Evolutionary conservation across 2,113 vertebrate species (phyloP), one percentile per base, ranked within the genome.

Genomic region (Mesitornis unicolor): DNA sequence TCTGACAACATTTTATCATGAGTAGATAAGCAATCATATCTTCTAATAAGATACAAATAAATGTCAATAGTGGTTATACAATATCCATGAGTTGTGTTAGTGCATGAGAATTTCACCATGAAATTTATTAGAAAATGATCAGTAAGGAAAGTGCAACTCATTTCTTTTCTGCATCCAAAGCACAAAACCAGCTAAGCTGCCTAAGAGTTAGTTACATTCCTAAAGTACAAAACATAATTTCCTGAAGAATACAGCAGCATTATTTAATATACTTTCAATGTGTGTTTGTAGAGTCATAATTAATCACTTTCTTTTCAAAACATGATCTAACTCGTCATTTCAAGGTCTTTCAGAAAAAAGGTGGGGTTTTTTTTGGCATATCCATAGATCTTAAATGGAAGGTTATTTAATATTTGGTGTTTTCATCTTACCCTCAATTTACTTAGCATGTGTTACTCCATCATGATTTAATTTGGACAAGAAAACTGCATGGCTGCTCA

Each of bases 401-500:
- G 36, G 48, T 28, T 70, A 81, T 77, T 87, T 56, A 94, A 90
- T 93, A 95, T 89, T 92, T 95, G 73, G 60, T 89, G 79, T 90
- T 96, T 95, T 92, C 92, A 87, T 79, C 86, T 87, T 87, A 76
- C 26, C 84, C 80, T 77, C 35, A 80, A 76, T 96, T 95, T 91
- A 95, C 83, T 93, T 80, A 95, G 94, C 86, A 96, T 87, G 96
- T 97, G 96, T 97, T 97, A 97, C 96, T 96, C 97, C 86, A 96
- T 90, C 83, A 95, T 76, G 93, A 82, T 95, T 96, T 95, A 89
- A 97, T 96, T 91, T 97, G 94, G 94, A 95, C 80, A 91, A 92
- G 96, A 83, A 87, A 94, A 54, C 94, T 79, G 94, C 96, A 97
- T 97, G 97, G 95, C 84, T 94, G 95, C 92, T 97, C 95, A 95